Evolutionary conservation across 2,797 vertebrate species (phyloP).

Genomic region (Pteropus rufus): DNA sequence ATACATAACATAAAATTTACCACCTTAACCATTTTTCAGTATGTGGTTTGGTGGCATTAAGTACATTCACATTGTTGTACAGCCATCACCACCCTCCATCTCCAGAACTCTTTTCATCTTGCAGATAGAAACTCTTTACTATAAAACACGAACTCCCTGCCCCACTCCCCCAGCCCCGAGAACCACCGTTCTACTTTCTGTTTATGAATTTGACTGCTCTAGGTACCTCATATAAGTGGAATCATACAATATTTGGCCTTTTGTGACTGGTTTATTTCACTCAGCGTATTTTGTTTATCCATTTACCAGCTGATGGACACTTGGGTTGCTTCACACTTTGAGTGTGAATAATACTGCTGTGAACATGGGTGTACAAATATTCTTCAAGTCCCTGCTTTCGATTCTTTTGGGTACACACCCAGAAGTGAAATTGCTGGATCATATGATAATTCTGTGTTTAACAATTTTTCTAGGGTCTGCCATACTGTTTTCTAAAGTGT

Average conservation of each 20-base stretch:
- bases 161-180: background rate
- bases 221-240: background rate
- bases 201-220: too few species aligned
- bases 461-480: background rate
- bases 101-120: background rate
- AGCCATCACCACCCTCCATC: background rate
- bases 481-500: background rate
- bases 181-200: background rate
- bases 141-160: background rate
- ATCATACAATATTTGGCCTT: background rate
- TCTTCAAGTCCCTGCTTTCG: background rate
- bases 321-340: background rate
- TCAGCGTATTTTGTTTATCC: background rate
- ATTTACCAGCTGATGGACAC: rapidly evolving
- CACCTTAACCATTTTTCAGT: background rate
- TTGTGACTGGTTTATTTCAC: background rate
- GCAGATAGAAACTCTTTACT: background rate
- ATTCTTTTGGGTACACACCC: background rate
- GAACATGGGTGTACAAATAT: background rate
- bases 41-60: background rate
- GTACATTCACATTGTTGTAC: too few species aligned
- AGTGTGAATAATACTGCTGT: background rate
- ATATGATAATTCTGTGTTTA: background rate
- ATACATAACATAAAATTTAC: background rate
- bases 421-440: background rate